Percentiles rank a stretch among this genome's conserved stretches.
Evolutionary conservation across 1,140 invertebrate species (phyloP).

Genomic region (Neodiprion fabricii): DNA sequence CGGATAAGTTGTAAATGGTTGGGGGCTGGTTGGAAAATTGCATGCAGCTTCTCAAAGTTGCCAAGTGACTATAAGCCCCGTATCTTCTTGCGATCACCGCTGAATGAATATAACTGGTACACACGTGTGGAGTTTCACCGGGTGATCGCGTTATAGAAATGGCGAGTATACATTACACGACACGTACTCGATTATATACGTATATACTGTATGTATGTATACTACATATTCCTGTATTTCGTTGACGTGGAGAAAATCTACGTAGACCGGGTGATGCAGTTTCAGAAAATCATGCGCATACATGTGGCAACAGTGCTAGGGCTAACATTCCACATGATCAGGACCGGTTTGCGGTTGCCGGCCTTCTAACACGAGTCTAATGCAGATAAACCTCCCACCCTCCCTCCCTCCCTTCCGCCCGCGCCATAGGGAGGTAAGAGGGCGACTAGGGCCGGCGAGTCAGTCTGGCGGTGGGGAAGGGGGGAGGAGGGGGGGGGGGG

Average conservation of each 20-base stretch:
- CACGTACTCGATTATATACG: neutral
- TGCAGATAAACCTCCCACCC: constrained; percentile 41
- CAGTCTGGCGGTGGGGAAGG: neutral
- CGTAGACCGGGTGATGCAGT: constrained; percentile 37
- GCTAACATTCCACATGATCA: constrained; percentile 43
- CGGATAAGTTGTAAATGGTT: neutral
- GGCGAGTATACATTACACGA: neutral
- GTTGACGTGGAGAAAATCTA: neutral
- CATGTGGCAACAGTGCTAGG: constrained; percentile 48
- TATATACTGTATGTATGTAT: too few relatives aligned
- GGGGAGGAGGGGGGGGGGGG: constrained; percentile 14
- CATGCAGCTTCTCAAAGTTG: neutral
- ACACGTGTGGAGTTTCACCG: neutral
- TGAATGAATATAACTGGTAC: neutral
- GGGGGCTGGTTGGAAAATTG: neutral
- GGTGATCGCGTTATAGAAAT: neutral
- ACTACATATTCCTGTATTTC: neutral
- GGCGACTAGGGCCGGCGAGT: neutral
- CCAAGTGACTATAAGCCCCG: neutral
- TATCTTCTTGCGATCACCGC: neutral
- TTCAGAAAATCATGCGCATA: constrained; percentile 40
- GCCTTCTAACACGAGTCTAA: constrained; percentile 38
- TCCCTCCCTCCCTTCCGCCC: neutral
- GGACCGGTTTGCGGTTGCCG: constrained; percentile 48
- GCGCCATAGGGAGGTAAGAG: constrained; percentile 4